Conservation (phyloP, 2,113 vertebrate genomes). For the Climacteris rufus region DNA sequence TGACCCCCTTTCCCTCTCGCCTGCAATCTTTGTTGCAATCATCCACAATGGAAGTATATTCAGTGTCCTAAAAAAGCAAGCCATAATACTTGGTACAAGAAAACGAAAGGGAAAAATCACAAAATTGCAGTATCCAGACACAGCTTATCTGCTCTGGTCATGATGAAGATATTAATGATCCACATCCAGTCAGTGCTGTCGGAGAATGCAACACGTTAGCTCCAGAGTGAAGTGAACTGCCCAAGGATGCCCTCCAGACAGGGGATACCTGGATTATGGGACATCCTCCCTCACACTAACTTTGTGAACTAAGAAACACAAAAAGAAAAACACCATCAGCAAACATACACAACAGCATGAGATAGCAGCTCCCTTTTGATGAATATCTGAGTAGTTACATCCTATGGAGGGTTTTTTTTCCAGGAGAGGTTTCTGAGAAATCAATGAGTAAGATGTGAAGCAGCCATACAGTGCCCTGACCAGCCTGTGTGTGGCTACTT, state of each 20-base stretch:
- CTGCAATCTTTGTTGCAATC: neutral
- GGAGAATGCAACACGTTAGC: neutral
- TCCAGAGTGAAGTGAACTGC: neutral
- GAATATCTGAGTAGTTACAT: neutral
- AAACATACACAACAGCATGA: neutral
- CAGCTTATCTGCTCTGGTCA: neutral
- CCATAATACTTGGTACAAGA: neutral
- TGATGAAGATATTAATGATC: neutral
- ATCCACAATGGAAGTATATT: neutral
- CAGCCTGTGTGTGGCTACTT: neutral
- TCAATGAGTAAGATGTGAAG: neutral
- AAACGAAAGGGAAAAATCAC: neutral
- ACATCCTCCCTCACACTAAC: neutral
- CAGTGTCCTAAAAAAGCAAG: neutral
- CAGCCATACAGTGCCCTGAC: neutral
- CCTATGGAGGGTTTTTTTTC: neutral
- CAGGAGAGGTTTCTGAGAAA: neutral
- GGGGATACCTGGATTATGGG: neutral
- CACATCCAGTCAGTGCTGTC: neutral
- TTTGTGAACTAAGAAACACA: neutral
- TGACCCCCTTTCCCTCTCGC: rapidly evolving
- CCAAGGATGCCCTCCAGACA: neutral
- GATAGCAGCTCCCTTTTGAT: neutral
- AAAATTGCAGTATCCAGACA: neutral
- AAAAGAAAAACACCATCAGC: neutral